phyloP scores from a whole-genome alignment of 2,113 vertebrate genomes.

The Willisornis vidua region DNA sequence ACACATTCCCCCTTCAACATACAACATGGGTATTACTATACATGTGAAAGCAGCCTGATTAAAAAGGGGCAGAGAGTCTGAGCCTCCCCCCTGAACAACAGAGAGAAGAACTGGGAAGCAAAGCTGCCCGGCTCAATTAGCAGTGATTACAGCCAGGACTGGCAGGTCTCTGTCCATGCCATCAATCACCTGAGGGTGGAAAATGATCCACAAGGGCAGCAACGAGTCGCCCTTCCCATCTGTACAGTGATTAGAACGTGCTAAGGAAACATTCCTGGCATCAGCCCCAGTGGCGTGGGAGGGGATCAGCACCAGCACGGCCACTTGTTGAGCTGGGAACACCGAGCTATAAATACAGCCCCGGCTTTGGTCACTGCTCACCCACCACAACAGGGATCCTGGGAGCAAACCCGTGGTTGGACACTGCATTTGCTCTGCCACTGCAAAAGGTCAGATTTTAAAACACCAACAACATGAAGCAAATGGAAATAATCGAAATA shows the following conservation, averaged over 20 bases:
- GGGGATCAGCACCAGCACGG: background rate
- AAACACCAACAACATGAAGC: accelerated
- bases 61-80: background rate
- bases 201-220: accelerated
- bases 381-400: background rate
- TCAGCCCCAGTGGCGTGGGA: accelerated
- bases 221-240: accelerated
- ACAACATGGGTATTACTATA: accelerated
- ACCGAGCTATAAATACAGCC: background rate
- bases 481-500: background rate
- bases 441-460: background rate
- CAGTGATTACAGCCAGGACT: accelerated
- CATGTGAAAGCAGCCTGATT: background rate
- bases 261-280: background rate
- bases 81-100: background rate
- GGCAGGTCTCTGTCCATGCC: accelerated
- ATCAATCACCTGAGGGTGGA: background rate
- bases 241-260: accelerated
- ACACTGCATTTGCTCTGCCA: accelerated
- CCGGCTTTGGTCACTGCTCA: accelerated
- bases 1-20: accelerated
- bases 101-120: accelerated
- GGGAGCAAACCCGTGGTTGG: accelerated
- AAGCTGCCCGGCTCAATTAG: background rate
- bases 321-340: background rate